Percentiles rank a stretch among this genome's conserved stretches.
phyloP scores from a whole-genome alignment of 2,113 vertebrate species.

The Psettodes erumei region DNA sequence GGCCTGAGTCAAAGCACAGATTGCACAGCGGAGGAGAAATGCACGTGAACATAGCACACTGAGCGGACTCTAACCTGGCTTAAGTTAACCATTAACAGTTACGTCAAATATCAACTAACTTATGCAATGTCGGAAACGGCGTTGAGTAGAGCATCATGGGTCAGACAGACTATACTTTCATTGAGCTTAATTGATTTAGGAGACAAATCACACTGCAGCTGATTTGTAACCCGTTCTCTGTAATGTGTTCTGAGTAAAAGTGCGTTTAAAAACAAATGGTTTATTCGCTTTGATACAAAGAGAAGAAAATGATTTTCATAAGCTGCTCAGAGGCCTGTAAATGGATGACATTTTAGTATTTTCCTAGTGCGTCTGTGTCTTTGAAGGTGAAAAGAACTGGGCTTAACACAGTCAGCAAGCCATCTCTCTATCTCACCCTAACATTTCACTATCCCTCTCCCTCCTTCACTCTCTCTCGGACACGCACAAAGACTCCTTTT shows the following conservation, averaged over 20 bases:
- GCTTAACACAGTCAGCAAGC: conserved; percentile 62
- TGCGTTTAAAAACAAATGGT: neutral
- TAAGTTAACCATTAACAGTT: conserved; percentile 78
- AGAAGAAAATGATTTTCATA: neutral
- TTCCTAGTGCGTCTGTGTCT: conserved; percentile 23
- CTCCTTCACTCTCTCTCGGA: neutral
- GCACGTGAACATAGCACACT: conserved; percentile 29
- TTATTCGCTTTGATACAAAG: neutral
- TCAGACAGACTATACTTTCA: conserved; percentile 2
- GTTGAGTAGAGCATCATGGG: neutral
- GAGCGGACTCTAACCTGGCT: conserved; percentile 77
- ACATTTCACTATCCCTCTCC: conserved; percentile 53
- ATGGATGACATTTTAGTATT: conserved; percentile 12
- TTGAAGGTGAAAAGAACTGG: conserved; percentile 54
- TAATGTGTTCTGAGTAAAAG: neutral
- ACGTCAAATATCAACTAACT: conserved; percentile 40
- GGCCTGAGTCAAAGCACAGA: neutral
- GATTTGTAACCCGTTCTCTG: neutral
- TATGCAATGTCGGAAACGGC: conserved; percentile 49
- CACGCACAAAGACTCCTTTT: conserved; percentile 77
- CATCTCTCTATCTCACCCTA: conserved; percentile 52
- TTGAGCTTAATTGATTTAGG: neutral
- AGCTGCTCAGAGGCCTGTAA: neutral
- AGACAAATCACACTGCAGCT: conserved; percentile 8
- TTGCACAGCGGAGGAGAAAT: conserved; percentile 27